A percentile compares a stretch with the other conserved stretches of the same genome.
Evolutionary conservation across 2,888 invertebrate genomes (phyloP).

Genomic region (Aphidius colemani): DNA sequence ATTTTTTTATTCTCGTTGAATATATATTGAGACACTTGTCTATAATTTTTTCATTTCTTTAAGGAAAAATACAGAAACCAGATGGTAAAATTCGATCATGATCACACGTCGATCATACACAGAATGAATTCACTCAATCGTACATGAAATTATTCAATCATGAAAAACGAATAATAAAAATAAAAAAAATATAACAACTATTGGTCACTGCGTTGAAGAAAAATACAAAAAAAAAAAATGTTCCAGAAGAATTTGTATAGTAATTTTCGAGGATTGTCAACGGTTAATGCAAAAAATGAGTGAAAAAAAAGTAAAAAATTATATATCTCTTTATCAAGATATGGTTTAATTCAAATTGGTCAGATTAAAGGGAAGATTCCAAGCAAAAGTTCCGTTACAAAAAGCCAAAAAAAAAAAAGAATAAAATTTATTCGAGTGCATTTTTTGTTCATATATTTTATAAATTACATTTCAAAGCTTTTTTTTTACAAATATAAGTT

Average conservation of each 20-base stretch:
- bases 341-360: constrained; percentile 20
- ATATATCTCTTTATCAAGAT: background rate
- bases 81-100: constrained; percentile 15
- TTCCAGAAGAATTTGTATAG: background rate
- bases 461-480: background rate
- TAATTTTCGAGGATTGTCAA: background rate
- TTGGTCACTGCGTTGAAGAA: constrained; percentile 9
- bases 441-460: constrained; percentile 9
- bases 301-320: no score
- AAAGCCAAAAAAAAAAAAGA: background rate
- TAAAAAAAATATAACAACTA: constrained; percentile 2
- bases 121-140: constrained; percentile 17
- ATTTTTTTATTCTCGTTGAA: no score
- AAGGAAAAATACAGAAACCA: constrained; percentile 22
- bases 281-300: constrained; percentile 4
- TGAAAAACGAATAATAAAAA: background rate
- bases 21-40: constrained; percentile 11
- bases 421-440: background rate
- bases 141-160: constrained; percentile 17
- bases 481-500: background rate
- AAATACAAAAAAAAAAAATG: constrained; percentile 4
- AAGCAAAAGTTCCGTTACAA: constrained; percentile 23
- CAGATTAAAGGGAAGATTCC: constrained; percentile 36
- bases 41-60: constrained; percentile 9
- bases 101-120: constrained; percentile 18